phyloP scores from a whole-genome alignment of 92 coral and sea anemone genomes.

The Umimayanthus chanpuru region DNA sequence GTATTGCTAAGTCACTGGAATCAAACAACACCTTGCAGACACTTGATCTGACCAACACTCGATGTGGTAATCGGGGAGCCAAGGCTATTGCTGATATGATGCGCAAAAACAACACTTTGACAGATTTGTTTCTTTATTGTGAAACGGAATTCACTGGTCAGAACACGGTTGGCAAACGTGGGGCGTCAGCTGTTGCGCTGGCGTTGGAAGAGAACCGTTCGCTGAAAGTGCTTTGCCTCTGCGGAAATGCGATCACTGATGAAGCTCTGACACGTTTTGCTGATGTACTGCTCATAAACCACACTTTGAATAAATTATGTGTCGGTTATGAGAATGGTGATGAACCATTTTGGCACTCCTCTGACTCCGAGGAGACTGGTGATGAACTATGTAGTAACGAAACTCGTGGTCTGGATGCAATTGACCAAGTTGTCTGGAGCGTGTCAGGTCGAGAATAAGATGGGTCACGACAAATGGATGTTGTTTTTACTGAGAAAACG shows the following conservation, averaged over 20 bases:
- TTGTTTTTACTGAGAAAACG: too few species aligned
- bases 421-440: too few species aligned
- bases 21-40: not conserved
- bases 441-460: too few species aligned
- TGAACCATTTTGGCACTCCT: too few species aligned
- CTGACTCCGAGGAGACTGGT: too few species aligned
- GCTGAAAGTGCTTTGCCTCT: not conserved
- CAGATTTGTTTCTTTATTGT: not conserved
- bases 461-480: too few species aligned
- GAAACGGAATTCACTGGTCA: rapidly evolving
- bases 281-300: not conserved
- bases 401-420: too few species aligned
- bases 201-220: not conserved
- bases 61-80: not conserved
- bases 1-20: not conserved
- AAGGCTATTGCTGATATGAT: not conserved
- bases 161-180: not conserved
- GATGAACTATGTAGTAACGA: too few species aligned
- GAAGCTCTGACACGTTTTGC: not conserved
- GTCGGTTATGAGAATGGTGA: not conserved
- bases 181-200: not conserved
- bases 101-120: not conserved
- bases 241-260: not conserved
- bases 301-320: not conserved
- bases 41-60: not conserved